Evolutionary conservation across 2,888 invertebrate species (phyloP).

Genomic region (Mongoloraphidia duomilia): DNA sequence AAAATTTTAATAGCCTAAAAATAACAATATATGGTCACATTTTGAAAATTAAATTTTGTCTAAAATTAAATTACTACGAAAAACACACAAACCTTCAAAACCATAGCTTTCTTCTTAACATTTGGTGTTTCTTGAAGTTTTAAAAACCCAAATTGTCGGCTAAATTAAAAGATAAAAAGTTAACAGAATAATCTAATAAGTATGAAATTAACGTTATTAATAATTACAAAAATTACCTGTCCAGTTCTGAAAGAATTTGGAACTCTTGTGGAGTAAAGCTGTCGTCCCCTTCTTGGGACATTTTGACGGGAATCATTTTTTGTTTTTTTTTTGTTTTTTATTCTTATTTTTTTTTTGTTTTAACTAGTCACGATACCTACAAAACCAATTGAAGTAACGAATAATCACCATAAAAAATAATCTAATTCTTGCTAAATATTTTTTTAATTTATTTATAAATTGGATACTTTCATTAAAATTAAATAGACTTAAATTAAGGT

Average conservation of each 20-base stretch:
- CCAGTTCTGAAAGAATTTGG: conserved; percentile 73
- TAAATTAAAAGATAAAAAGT: conserved; percentile 31
- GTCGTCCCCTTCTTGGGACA: conserved; percentile 36
- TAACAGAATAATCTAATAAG: neutral
- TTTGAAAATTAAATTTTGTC: neutral
- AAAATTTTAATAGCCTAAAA: conserved; percentile 65
- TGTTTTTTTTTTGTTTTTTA: conserved; percentile 15
- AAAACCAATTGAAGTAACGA: too few relatives aligned
- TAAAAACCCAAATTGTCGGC: conserved; percentile 84
- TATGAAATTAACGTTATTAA: neutral
- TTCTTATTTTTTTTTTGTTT: too few relatives aligned
- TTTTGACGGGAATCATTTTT: conserved; percentile 39
- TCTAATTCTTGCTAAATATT: too few relatives aligned
- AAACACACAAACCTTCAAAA: conserved; percentile 46
- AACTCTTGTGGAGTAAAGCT: conserved; percentile 70
- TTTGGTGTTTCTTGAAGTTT: conserved; percentile 70
- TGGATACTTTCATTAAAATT: too few relatives aligned
- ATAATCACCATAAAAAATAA: too few relatives aligned
- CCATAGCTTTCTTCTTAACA: conserved; percentile 61
- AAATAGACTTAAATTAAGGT: too few relatives aligned
- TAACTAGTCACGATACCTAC: too few relatives aligned
- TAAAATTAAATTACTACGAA: neutral
- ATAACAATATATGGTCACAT: conserved; percentile 1
- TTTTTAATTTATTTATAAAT: too few relatives aligned
- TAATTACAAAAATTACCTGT: conserved; percentile 43